Conservation (phyloP, 2,797 vertebrate genomes). For the Gouania willdenowi region DNA sequence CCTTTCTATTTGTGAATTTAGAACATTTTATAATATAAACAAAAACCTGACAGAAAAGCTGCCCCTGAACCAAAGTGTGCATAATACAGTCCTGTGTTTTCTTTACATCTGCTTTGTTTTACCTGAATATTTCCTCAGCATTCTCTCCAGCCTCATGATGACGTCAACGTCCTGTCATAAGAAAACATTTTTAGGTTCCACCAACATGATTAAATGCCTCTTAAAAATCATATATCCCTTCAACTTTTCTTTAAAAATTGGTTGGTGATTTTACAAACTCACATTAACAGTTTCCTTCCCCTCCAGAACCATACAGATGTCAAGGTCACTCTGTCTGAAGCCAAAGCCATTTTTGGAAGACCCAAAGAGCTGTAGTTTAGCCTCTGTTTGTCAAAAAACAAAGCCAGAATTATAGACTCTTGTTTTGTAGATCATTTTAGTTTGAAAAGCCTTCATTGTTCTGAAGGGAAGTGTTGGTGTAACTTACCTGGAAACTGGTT, state of each 20-base stretch:
- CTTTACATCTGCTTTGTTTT: not conserved
- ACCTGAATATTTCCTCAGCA: slow-evolving; percentile 89
- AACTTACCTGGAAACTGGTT: slow-evolving; percentile 82
- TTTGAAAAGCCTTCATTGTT: too few species aligned
- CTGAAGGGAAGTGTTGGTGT: not conserved
- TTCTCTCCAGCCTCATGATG: slow-evolving; percentile 87
- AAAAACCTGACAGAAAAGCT: too few species aligned
- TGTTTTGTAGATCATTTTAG: not conserved
- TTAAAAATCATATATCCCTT: too few species aligned
- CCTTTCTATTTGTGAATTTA: too few species aligned
- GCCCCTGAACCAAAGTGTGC: too few species aligned
- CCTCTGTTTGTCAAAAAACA: slow-evolving; percentile 62
- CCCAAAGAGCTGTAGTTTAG: slow-evolving; percentile 87
- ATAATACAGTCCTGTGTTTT: too few species aligned
- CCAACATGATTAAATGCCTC: not conserved
- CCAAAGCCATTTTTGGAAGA: slow-evolving; percentile 97
- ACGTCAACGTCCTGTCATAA: slow-evolving; percentile 83
- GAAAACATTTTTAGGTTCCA: not conserved
- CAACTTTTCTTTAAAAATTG: too few species aligned
- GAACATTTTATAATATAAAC: too few species aligned
- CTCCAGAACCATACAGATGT: slow-evolving; percentile 93
- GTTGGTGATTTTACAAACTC: slow-evolving; percentile 15
- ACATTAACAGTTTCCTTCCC: slow-evolving; percentile 86
- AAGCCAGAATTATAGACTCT: not conserved
- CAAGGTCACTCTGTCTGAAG: slow-evolving; percentile 93